Conservation (phyloP, 2,797 vertebrate species). For the Vireo griseus region DNA sequence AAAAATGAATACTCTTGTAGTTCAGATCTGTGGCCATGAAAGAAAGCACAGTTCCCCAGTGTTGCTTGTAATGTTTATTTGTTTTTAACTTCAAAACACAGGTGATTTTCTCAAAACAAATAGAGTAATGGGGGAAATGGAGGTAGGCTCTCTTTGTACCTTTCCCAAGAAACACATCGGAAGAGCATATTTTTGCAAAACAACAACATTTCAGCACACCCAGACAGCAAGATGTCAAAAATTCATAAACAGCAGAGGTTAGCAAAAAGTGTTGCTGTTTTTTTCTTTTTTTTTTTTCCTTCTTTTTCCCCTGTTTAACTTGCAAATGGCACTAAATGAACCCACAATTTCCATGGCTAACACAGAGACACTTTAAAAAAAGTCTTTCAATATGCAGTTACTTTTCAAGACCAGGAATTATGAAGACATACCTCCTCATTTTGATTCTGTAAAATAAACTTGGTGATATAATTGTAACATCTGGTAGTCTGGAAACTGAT, state of each 20-base stretch:
- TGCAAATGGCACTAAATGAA: background rate
- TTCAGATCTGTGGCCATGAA: slow-evolving; percentile 18
- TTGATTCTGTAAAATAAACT: background rate
- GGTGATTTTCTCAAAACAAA: slow-evolving; percentile 55
- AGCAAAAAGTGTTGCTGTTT: background rate
- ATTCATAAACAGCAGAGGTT: background rate
- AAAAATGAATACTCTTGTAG: slow-evolving; percentile 16
- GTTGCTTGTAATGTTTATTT: slow-evolving; percentile 61
- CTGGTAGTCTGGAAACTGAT: background rate
- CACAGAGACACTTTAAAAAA: background rate
- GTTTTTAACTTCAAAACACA: slow-evolving; percentile 56
- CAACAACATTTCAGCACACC: background rate
- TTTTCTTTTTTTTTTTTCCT: no score
- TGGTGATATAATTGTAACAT: background rate
- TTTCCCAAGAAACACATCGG: slow-evolving; percentile 39
- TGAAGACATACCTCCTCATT: background rate
- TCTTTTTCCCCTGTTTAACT: background rate
- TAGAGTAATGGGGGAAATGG: slow-evolving; percentile 28
- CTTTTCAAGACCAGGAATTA: background rate
- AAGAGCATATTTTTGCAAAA: slow-evolving; percentile 26
- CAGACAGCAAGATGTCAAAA: background rate
- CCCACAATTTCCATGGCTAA: background rate
- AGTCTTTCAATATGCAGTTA: background rate
- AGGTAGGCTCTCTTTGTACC: background rate
- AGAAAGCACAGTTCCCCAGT: slow-evolving; percentile 38